A percentile compares a stretch with the other conserved stretches of the same genome.
Conservation (phyloP, 2,888 invertebrate species). For the Chaitophorus viminalis region DNA sequence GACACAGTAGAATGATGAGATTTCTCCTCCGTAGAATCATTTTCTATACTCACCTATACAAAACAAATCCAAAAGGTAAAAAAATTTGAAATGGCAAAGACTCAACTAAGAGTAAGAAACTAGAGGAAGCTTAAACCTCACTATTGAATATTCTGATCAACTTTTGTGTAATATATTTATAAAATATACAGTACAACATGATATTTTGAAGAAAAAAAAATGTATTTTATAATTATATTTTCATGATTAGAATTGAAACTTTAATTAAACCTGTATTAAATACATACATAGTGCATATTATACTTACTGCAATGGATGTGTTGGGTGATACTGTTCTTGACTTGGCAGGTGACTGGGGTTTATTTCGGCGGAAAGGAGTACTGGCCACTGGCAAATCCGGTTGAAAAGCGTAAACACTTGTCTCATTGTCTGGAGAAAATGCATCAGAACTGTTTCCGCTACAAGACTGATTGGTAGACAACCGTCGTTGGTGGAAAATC, state of each 20-base stretch:
- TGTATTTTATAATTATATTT: not conserved
- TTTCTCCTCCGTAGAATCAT: slow-evolving; percentile 65
- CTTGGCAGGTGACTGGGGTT: slow-evolving; percentile 66
- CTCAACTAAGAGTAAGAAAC: no score
- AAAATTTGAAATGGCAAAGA: no score
- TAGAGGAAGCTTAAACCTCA: no score
- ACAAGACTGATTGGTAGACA: slow-evolving; percentile 64
- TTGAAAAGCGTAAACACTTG: slow-evolving; percentile 78
- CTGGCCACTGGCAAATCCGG: slow-evolving; percentile 71
- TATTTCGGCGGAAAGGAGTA: slow-evolving; percentile 71
- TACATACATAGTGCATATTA: slow-evolving; percentile 66
- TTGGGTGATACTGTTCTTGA: slow-evolving; percentile 68
- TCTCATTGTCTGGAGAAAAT: slow-evolving; percentile 77
- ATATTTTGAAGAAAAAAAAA: no score
- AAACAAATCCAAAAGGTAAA: no score
- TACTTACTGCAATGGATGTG: slow-evolving; percentile 71
- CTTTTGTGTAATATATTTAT: no score
- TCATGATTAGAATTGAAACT: no score
- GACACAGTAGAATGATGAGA: slow-evolving; percentile 65
- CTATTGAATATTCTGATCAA: no score
- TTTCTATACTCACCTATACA: slow-evolving; percentile 65
- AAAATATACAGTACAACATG: no score
- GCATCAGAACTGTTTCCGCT: slow-evolving; percentile 67
- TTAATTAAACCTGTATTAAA: no score
- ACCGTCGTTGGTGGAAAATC: slow-evolving; percentile 69